Base-by-base conservation (phyloP, 2,888 invertebrate species). In the Athalia rosae region DNA sequence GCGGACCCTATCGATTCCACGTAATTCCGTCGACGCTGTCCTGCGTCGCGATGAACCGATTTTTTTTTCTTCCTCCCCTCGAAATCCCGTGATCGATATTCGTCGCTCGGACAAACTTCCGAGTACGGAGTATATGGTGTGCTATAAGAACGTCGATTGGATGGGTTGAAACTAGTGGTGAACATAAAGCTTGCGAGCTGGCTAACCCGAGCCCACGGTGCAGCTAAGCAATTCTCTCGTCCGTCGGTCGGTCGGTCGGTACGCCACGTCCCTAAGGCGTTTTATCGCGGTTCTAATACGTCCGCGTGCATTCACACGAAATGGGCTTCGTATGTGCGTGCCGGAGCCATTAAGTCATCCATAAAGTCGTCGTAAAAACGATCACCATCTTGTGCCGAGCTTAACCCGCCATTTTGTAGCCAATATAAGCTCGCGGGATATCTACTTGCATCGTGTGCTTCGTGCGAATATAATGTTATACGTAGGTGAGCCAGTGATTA, bases 361-460 rank as follows among this genome's bases (percentile, higher is more conserved):
- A 85, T 85, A 85, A 85, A 85, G 80, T 81, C 69, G 79, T 82
- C 84, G 83, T 85, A 85, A 85, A 84, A 84, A 79, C 78, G 80
- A 80, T 80, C 81, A 80, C 83, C 83, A 85, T 85, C 83, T 84
- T 81, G 83, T 78, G 45, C 63, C 11, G 13, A 61, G 41, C 41
- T 13, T 13, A 8, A n/a, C 8, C 71, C 74, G 74, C 74, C 74
- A 74, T 74, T 74, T 74, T 74, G 74, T 56, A 50, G 47, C 11
- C 4, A 15, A 15, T 8, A 66, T 3, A 48, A 15, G 15, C 6
- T 48, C 13, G 8, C 13, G 63, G 11, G 43, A 62, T 45, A 64
- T 64, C 9, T 8, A 28, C 28, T 28, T 28, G 28, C 28, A 28
- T 28, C 28, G 13, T n/a, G 15, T n/a, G 15, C 45, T 47, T 13